A percentile compares a stretch with the other conserved stretches of the same genome.
These are phyloP conservation scores for Scotopteryx bipunctaria DNA, from an alignment of 2,888 invertebrate genomes.

Conservation along the genomic window DNA sequence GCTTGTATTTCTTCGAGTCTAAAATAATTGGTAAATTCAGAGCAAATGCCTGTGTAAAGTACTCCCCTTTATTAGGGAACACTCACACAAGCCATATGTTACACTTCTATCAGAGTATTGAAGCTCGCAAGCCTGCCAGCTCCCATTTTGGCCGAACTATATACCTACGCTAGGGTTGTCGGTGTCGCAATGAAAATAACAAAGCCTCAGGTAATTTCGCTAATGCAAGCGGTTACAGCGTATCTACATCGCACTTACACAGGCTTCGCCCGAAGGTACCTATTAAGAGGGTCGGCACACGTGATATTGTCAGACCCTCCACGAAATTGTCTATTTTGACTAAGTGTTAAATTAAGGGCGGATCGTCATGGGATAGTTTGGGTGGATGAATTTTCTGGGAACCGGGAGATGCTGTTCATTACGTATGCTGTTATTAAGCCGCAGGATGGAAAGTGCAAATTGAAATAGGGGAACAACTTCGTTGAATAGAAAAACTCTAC, in stretches of 20 bases:
- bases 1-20: background rate
- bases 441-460: constrained; percentile 25
- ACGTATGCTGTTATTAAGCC: constrained; percentile 18
- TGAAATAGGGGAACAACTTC: constrained; percentile 16
- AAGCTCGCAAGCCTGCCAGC: constrained; percentile 35
- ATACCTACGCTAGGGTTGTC: constrained; percentile 45
- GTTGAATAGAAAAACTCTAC: background rate
- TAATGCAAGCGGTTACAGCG: constrained; percentile 81
- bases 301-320: constrained; percentile 65
- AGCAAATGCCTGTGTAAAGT: constrained; percentile 8
- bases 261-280: constrained; percentile 65
- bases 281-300: constrained; percentile 74
- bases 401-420: constrained; percentile 24
- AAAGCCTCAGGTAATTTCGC: constrained; percentile 80
- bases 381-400: constrained; percentile 44
- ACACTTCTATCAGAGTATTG: constrained; percentile 36
- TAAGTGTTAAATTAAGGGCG: constrained; percentile 66
- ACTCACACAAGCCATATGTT: constrained; percentile 33
- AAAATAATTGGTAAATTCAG: constrained; percentile 6
- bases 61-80: constrained; percentile 21
- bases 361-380: constrained; percentile 45
- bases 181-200: constrained; percentile 79
- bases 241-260: constrained; percentile 77
- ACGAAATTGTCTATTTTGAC: constrained; percentile 68
- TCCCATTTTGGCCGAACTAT: constrained; percentile 51